These are phyloP conservation scores for Vanessa tameamea DNA, from an alignment of 1,140 invertebrate genomes.

Conservation along the genomic window DNA sequence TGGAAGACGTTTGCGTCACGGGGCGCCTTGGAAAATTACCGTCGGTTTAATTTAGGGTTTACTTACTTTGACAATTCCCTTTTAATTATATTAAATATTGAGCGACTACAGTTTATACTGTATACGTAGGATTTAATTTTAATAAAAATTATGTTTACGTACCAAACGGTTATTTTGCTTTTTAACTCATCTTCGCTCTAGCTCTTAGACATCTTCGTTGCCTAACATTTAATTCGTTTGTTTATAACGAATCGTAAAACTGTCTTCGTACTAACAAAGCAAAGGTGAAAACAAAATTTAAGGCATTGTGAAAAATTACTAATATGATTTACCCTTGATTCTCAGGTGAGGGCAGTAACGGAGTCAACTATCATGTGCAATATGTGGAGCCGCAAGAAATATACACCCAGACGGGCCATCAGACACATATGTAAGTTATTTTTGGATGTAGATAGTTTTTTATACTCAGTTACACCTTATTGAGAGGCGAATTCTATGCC, in stretches of 20 bases:
- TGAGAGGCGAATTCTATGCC: not conserved
- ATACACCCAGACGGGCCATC: conserved; percentile 79
- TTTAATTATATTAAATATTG: too few relatives aligned
- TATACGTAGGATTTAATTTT: not conserved
- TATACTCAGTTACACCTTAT: not conserved
- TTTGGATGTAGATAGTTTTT: not conserved
- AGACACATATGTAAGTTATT: conserved; percentile 84
- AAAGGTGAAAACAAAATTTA: not conserved
- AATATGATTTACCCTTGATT: conserved; percentile 12
- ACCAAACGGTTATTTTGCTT: not conserved
- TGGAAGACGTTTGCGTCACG: too few relatives aligned
- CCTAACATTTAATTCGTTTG: not conserved
- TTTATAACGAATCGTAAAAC: not conserved
- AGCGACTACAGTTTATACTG: not conserved
- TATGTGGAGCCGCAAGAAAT: conserved; percentile 85
- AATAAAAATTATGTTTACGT: not conserved
- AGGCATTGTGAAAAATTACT: not conserved
- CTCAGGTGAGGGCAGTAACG: conserved; percentile 75
- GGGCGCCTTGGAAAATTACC: not conserved
- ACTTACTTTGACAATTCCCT: too few relatives aligned
- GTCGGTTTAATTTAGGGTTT: not conserved
- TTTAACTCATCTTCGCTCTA: not conserved
- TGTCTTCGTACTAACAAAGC: too few relatives aligned
- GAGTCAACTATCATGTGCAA: conserved; percentile 84
- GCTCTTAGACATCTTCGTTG: not conserved